Evolutionary conservation across 2,888 invertebrate genomes (phyloP), one percentile per base, ranked within the genome.

Genomic region (Sarcophaga rosellei): DNA sequence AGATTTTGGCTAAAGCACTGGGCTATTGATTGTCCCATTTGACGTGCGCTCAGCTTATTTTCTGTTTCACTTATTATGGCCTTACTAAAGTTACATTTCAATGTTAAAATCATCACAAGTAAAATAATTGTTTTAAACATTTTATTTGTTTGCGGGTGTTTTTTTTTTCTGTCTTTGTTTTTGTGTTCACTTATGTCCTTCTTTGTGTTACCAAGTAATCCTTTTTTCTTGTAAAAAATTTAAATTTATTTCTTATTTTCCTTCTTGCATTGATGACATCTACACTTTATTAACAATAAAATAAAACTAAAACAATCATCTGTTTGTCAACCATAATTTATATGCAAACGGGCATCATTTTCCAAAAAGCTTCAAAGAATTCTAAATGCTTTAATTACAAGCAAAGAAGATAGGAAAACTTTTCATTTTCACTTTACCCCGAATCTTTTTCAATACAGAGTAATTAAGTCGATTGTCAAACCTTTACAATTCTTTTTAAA

Each of bases 381-480:
- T 10, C n/a, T 35, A 63, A 75, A 12, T 59, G 20, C 0, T 44
- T 62, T 15, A 35, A 61, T 62, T 57, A n/a, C 3, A 23, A 17
- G 3, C 69, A 57, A 0, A 57, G 11, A 23, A 35, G 45, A 66
- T 53, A 61, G 20, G 11, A 20, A 70, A 65, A 78, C 23, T 65
- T 69, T 83, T 76, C 61, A 73, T 59, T 81, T 81, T 81, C 63
- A 53, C 66, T 76, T 57, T 12, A 53, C 17, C 5, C 44, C 15
- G 12, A 0, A 61, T 20, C 77, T n/a, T 44, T 86, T 81, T 81
- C 78, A 66, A 78, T 75, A 68, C 12, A 25, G 44, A 72, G 88
- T 88, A 90, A 91, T 91, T 91, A 91, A 89, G 68, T 77, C 89
- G 90, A 83, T 90, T 90, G 89, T 89, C 91, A 90, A 91, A 90